Evolutionary conservation across 2,888 invertebrate species (phyloP).

Genomic region (Dermolepida albohirtum): DNA sequence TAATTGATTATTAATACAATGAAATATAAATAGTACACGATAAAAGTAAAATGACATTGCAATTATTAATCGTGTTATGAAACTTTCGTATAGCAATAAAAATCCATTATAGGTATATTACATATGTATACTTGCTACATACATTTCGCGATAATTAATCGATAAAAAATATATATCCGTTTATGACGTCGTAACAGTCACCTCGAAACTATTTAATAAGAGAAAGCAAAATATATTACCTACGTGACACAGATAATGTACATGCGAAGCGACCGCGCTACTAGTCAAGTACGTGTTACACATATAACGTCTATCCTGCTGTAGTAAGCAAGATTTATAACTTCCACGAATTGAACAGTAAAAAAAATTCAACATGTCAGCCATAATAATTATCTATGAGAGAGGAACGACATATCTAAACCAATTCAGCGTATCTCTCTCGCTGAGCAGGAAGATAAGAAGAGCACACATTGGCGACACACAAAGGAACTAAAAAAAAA

Average conservation of each 20-base stretch:
- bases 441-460: constrained; percentile 39
- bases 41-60: too few species aligned
- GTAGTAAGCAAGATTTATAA: constrained; percentile 15
- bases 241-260: constrained; percentile 28
- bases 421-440: constrained; percentile 47
- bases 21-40: too few species aligned
- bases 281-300: too few species aligned
- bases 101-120: too few species aligned
- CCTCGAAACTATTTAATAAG: constrained; percentile 10
- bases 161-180: too few species aligned
- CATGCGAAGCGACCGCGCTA: not conserved
- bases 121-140: too few species aligned
- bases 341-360: constrained; percentile 19
- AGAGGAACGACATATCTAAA: constrained; percentile 39
- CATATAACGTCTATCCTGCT: not conserved
- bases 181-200: not conserved
- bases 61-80: too few species aligned
- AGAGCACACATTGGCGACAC: constrained; percentile 27
- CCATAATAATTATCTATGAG: constrained; percentile 43
- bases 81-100: too few species aligned
- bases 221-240: constrained; percentile 14
- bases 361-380: constrained; percentile 40
- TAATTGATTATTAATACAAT: too few species aligned
- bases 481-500: constrained; percentile 32
- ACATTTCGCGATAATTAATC: too few species aligned